Conservation (phyloP, 2,113 vertebrate species). For the Istiophorus platypterus region DNA sequence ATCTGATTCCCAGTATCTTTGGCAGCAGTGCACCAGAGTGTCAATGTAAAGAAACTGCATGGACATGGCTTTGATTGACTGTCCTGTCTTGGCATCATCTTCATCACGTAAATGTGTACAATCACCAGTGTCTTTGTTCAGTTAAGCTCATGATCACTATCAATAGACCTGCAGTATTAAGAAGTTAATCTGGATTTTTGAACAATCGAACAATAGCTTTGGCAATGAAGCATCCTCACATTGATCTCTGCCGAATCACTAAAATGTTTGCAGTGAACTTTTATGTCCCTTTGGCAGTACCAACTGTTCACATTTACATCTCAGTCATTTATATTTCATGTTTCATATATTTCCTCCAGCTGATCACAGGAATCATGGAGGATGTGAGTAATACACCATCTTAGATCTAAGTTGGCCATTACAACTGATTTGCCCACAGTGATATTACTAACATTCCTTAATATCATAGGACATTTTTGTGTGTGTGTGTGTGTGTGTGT, state of each 20-base stretch:
- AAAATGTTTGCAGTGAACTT: constrained; percentile 59
- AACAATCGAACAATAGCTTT: constrained; percentile 44
- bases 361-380: constrained; percentile 53
- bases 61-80: constrained; percentile 18
- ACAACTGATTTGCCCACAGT: constrained; percentile 52
- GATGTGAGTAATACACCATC: constrained; percentile 64
- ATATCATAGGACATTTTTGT: constrained; percentile 38
- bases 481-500: constrained; percentile 10
- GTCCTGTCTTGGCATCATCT: constrained; percentile 24
- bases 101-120: constrained; percentile 30
- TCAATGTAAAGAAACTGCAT: neutral
- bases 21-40: neutral
- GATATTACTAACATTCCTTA: constrained; percentile 51
- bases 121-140: constrained; percentile 52
- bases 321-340: constrained; percentile 69
- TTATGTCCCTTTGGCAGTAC: constrained; percentile 43
- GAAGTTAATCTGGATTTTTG: constrained; percentile 40
- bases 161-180: constrained; percentile 50
- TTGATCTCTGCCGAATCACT: constrained; percentile 54
- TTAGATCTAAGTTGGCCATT: constrained; percentile 51
- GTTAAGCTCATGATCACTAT: constrained; percentile 68
- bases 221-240: constrained; percentile 21
- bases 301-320: constrained; percentile 48
- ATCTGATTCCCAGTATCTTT: neutral
- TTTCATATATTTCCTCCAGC: constrained; percentile 64